Evolutionary conservation across 2,888 invertebrate species (phyloP), one percentile per base, ranked within the genome.

Genomic region (Prenolepis imparis): DNA sequence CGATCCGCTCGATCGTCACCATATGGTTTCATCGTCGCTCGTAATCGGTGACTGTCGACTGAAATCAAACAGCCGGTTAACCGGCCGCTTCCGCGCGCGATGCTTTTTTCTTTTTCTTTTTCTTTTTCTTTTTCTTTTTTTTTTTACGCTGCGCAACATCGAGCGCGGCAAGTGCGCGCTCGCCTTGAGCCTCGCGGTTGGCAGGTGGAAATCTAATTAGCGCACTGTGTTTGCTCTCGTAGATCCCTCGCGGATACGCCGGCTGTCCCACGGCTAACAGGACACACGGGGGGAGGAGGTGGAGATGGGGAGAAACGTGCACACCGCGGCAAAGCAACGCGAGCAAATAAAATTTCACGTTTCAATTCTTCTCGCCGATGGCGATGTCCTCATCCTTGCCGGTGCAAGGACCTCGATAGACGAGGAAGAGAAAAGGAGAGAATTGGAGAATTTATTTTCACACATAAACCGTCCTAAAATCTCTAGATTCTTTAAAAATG

Each of bases 161-260:
- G 64, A 32, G 61, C 63, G 36, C 59, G 59, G 18, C 52, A 41
- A 74, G 52, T 52, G 73, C 52, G 52, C 63, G 52, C 63, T 66
- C 74, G 84, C 61, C 72, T 84, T 59, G 67, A 84, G 67, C 21
- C 66, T 44, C 61, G 11, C 77, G 67, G 64, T 64, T 86, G 89
- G 83, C 89, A 89, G 89, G 89, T 89, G 89, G 89, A 89, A 89
- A 89, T 89, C 89, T 89, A 86, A 89, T 89, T 89, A 89, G 87
- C 89, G 84, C 87, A 82, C 75, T 74, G 84, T 86, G 84, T 86
- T 85, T 72, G 87, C 89, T 75, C 82, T 83, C 74, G 63, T 48
- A 84, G 85, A 88, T 88, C 85, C 80, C 81, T 82, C 78, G 80
- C 82, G 88, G 86, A 88, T 88, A 88, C 67, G 36, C 64, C 61